Evolutionary conservation across 2,113 vertebrate genomes (phyloP).

Genomic region (Cyprinus carpio): DNA sequence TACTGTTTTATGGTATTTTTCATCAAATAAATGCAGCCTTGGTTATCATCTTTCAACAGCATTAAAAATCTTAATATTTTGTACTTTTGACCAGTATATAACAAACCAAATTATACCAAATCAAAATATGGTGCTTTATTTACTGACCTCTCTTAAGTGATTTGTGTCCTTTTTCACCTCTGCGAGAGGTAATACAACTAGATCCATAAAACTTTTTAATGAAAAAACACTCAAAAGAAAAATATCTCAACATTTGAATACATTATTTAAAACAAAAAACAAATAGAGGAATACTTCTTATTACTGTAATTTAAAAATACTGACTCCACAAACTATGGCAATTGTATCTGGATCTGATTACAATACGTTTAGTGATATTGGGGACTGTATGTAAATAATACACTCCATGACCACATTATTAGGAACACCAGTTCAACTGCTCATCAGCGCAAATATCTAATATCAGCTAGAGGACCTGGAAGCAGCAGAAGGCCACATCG

Average conservation of each 20-base stretch:
- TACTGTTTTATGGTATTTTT: background rate
- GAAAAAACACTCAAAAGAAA: no score
- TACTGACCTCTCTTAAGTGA: background rate
- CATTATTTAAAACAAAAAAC: no score
- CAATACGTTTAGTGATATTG: no score
- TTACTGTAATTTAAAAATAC: background rate
- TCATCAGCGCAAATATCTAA: no score
- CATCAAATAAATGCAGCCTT: background rate
- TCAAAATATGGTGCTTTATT: background rate
- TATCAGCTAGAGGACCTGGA: no score
- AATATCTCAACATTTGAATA: no score
- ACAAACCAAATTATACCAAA: background rate
- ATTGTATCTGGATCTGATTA: no score
- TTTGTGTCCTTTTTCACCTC: constrained; percentile 31
- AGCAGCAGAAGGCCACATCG: no score
- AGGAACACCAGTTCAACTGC: no score
- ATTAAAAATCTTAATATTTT: background rate
- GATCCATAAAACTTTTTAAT: background rate
- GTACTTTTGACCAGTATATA: background rate
- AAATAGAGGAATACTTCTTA: background rate
- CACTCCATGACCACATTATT: no score
- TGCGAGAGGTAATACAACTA: constrained; percentile 1
- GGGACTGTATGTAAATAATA: no score
- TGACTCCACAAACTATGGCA: background rate
- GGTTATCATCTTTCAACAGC: background rate